Percentiles rank a stretch among this genome's conserved stretches.
phyloP scores from a whole-genome alignment of 2,113 vertebrate species.

The Ciconia stormi region DNA sequence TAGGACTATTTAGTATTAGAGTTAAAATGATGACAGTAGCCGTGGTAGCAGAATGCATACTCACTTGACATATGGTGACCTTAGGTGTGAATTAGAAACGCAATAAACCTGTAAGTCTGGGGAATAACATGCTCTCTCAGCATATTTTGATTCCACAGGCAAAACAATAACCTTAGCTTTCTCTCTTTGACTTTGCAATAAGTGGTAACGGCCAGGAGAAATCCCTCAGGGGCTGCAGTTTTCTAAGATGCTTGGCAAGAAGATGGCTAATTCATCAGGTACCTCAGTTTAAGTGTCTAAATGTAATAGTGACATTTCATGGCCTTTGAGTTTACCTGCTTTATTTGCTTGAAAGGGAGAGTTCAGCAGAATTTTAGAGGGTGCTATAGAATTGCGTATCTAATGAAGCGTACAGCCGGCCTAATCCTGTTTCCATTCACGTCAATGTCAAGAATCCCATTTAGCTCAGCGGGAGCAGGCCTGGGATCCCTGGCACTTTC shows the following conservation, averaged over 20 bases:
- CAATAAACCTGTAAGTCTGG: conserved; percentile 59
- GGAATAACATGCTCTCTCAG: conserved; percentile 63
- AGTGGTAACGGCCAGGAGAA: conserved; percentile 14
- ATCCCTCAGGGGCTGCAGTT: conserved; percentile 10
- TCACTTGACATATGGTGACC: conserved; percentile 63
- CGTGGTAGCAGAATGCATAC: conserved; percentile 1
- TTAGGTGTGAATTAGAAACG: conserved; percentile 63
- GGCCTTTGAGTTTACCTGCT: conserved; percentile 67
- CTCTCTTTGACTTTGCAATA: conserved; percentile 58
- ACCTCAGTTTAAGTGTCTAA: conserved; percentile 52
- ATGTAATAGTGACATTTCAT: conserved; percentile 68
- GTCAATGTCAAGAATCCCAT: conserved; percentile 50
- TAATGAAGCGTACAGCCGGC: conserved; percentile 8
- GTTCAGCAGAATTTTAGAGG: conserved; percentile 75
- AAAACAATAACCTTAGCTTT: conserved; percentile 35
- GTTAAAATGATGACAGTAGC: conserved; percentile 13
- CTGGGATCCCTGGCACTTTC: not conserved
- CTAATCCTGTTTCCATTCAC: not conserved
- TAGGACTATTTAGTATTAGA: conserved; percentile 20
- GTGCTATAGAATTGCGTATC: conserved; percentile 40
- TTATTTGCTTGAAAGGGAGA: conserved; percentile 71
- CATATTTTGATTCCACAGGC: conserved; percentile 49
- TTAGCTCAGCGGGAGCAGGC: not conserved
- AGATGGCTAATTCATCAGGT: conserved; percentile 63
- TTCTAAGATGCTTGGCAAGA: conserved; percentile 42